phyloP scores from a whole-genome alignment of 2,797 vertebrate species.

The Triplophysa yarkandensis region DNA sequence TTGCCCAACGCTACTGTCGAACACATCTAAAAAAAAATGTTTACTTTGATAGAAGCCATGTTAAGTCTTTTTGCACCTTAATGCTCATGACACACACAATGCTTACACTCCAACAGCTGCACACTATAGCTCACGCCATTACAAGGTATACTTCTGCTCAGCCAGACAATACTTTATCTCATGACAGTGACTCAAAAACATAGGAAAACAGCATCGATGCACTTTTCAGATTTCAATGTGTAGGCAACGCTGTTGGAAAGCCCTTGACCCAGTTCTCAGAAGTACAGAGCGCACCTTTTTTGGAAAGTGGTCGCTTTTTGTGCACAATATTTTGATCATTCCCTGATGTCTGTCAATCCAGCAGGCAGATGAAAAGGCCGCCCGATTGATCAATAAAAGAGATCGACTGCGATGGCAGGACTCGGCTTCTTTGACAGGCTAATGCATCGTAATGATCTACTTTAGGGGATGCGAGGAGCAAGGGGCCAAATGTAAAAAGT shows the following conservation, averaged over 20 bases:
- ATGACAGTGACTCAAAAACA: too few relatives aligned
- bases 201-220: too few relatives aligned
- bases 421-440: conserved; percentile 26
- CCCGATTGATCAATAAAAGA: conserved; percentile 33
- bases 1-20: too few relatives aligned
- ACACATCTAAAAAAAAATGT: too few relatives aligned
- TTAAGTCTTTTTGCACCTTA: too few relatives aligned
- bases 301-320: conserved; percentile 30
- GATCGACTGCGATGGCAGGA: conserved; percentile 35
- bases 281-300: conserved; percentile 2
- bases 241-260: conserved; percentile 5
- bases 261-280: neutral
- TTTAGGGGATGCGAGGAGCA: neutral
- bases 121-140: neutral
- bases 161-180: too few relatives aligned
- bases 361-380: conserved; percentile 43
- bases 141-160: neutral
- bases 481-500: neutral
- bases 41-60: too few relatives aligned
- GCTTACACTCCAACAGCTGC: neutral
- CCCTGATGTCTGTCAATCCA: conserved; percentile 33
- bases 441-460: conserved; percentile 23
- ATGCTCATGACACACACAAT: neutral
- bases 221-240: neutral
- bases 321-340: conserved; percentile 37